Evolutionary conservation across 2,113 vertebrate genomes (phyloP).

Genomic region (Micronycteris hirsuta): DNA sequence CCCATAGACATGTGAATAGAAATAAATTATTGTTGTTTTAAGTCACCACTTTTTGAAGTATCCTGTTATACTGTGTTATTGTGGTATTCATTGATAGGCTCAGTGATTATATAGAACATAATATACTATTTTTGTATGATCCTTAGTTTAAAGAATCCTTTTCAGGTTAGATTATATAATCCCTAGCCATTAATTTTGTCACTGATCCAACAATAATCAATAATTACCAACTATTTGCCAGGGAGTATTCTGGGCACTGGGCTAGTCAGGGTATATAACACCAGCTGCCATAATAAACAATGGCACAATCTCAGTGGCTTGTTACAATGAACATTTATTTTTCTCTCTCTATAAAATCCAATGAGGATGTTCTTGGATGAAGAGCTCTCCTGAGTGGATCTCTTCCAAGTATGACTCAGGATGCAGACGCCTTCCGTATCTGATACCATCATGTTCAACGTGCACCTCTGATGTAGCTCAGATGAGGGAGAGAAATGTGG

Average conservation of each 20-base stretch:
- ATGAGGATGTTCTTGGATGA: not conserved
- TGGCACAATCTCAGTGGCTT: not conserved
- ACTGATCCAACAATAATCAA: not conserved
- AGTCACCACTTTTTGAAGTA: not conserved
- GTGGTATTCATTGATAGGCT: not conserved
- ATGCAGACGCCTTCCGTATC: not conserved
- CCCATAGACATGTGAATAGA: not conserved
- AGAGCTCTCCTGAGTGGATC: not conserved
- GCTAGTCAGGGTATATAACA: not conserved
- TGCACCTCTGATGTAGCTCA: not conserved
- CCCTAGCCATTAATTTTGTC: not conserved
- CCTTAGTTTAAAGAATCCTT: conserved; percentile 4
- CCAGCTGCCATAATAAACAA: not conserved
- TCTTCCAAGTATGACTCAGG: conserved; percentile 1
- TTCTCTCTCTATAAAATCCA: not conserved
- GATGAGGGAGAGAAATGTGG: not conserved
- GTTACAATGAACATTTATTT: not conserved
- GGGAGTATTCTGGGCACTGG: not conserved
- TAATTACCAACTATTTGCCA: not conserved
- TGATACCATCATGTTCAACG: not conserved
- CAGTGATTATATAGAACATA: not conserved
- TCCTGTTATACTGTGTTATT: not conserved
- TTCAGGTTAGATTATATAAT: not conserved
- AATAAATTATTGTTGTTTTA: not conserved
- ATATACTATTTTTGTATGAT: not conserved